A percentile compares a stretch with the other conserved stretches of the same genome.
Evolutionary conservation across 2,797 vertebrate species (phyloP).

Genomic region (Amblyopsis hoosieri): DNA sequence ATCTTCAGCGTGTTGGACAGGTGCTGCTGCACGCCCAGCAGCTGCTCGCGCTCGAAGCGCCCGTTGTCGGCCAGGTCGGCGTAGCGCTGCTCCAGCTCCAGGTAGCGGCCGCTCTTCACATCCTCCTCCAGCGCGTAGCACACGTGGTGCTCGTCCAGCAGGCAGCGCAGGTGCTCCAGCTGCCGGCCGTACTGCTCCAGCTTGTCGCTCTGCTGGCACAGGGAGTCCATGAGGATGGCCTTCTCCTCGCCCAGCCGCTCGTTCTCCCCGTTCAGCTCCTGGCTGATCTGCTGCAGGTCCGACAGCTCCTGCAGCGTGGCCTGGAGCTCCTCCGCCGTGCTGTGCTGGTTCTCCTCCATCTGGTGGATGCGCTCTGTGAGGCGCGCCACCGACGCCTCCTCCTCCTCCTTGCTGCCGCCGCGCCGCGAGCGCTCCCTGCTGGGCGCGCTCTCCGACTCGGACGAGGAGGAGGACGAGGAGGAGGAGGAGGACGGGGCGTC

Average conservation of each 20-base stretch:
- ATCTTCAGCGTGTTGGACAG: constrained; percentile 96
- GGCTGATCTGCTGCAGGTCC: constrained; percentile 94
- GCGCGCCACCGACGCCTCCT: constrained; percentile 92
- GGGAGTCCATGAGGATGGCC: constrained; percentile 94
- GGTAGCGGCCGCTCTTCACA: constrained; percentile 92
- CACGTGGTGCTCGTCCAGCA: constrained; percentile 91
- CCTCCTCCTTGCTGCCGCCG: constrained; percentile 87
- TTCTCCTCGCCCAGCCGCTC: constrained; percentile 95
- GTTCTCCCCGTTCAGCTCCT: constrained; percentile 95
- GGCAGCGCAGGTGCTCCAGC: constrained; percentile 90
- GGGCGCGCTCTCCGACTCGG: constrained; percentile 89
- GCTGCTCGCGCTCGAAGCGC: constrained; percentile 93
- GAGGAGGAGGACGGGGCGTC: constrained; percentile 89
- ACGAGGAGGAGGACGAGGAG: constrained; percentile 85
- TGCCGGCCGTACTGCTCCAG: constrained; percentile 91
- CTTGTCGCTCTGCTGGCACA: constrained; percentile 96
- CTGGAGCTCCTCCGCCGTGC: constrained; percentile 94
- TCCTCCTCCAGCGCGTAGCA: constrained; percentile 90
- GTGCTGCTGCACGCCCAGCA: constrained; percentile 95
- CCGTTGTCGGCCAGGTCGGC: constrained; percentile 90
- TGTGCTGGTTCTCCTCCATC: constrained; percentile 98
- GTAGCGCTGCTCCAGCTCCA: constrained; percentile 95
- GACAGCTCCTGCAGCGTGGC: constrained; percentile 94
- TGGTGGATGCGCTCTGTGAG: constrained; percentile 95
- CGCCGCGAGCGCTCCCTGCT: constrained; percentile 86